Percentiles rank a stretch among this genome's conserved stretches.
phyloP scores from a whole-genome alignment of 1,140 invertebrate species.

The Drosophila saltans region DNA sequence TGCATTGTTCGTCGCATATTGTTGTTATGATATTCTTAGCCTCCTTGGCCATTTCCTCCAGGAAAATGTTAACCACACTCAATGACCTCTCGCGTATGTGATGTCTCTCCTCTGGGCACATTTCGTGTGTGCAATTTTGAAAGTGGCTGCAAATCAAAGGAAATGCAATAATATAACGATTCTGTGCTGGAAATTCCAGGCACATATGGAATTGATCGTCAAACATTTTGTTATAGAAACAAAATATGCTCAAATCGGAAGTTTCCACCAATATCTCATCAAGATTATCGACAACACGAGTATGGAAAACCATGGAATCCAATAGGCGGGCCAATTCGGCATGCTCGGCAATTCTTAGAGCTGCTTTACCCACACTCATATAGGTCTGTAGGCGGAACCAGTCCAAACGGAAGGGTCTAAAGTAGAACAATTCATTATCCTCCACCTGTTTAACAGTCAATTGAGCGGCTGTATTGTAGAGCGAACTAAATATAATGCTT shows the following conservation, averaged over 20 bases:
- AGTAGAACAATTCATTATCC: slow-evolving; percentile 98
- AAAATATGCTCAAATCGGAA: slow-evolving; percentile 98
- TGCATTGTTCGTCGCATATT: slow-evolving; percentile 98
- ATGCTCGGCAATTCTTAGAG: slow-evolving; percentile 93
- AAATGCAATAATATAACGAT: slow-evolving; percentile 98
- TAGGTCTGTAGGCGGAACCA: slow-evolving; percentile 99
- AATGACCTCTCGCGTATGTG: slow-evolving; percentile 97
- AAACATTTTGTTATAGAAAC: slow-evolving; percentile 98
- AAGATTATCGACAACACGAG: slow-evolving; percentile 99
- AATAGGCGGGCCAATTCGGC: slow-evolving; percentile 94
- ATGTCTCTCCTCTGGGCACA: slow-evolving; percentile 99
- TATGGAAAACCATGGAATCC: slow-evolving; percentile 98
- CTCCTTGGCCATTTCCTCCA: slow-evolving; percentile 99
- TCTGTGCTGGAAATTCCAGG: slow-evolving; percentile 98
- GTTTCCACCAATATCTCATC: slow-evolving; percentile 98
- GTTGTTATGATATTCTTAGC: slow-evolving; percentile 99
- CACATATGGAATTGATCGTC: slow-evolving; percentile 99
- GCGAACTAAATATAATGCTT: slow-evolving; percentile 95
- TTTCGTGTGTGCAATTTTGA: slow-evolving; percentile 98
- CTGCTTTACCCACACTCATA: slow-evolving; percentile 93
- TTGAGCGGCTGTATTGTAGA: slow-evolving; percentile 94
- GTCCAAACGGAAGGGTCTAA: slow-evolving; percentile 96
- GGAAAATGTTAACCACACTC: slow-evolving; percentile 98
- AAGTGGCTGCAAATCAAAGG: slow-evolving; percentile 99
- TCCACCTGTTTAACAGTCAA: slow-evolving; percentile 98